Evolutionary conservation across 2,888 invertebrate genomes (phyloP).

Genomic region (Polietes domitor): DNA sequence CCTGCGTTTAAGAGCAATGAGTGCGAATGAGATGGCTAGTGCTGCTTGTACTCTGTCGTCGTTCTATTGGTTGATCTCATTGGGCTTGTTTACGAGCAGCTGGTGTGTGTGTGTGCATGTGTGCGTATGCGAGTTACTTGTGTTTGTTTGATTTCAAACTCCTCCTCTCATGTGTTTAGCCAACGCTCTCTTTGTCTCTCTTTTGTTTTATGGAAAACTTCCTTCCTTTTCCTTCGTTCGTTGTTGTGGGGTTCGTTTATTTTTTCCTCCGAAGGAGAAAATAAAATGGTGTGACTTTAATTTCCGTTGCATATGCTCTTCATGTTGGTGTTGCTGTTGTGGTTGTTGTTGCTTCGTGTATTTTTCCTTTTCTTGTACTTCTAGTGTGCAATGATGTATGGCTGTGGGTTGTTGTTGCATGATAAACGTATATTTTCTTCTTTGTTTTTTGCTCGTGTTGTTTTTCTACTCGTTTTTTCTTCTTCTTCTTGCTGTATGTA

Average conservation of each 20-base stretch:
- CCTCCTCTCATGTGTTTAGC: slow-evolving; percentile 9
- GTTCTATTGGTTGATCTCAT: slow-evolving; percentile 7
- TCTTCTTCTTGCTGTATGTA: not conserved
- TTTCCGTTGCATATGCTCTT: slow-evolving; percentile 55
- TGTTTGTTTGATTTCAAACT: not conserved
- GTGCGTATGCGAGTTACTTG: not conserved
- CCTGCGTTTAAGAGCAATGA: not conserved
- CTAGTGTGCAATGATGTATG: not conserved
- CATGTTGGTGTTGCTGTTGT: slow-evolving; percentile 25
- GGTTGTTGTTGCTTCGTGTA: slow-evolving; percentile 10
- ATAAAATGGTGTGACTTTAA: slow-evolving; percentile 66
- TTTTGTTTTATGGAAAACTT: slow-evolving; percentile 11
- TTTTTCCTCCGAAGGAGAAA: slow-evolving; percentile 15
- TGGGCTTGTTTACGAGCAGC: not conserved
- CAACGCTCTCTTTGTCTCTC: slow-evolving; percentile 2
- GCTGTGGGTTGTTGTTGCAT: slow-evolving; percentile 7
- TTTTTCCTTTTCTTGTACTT: not conserved
- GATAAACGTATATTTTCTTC: slow-evolving; percentile 38
- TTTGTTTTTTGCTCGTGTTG: not conserved
- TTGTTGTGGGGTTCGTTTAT: slow-evolving; percentile 15
- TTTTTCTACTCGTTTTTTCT: slow-evolving; percentile 21
- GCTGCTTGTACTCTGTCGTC: not conserved
- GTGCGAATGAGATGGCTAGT: not conserved
- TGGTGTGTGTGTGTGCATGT: not conserved
- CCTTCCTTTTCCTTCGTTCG: slow-evolving; percentile 63